phyloP scores from a whole-genome alignment of 2,888 invertebrate species.

The Xestobium rufovillosum region DNA sequence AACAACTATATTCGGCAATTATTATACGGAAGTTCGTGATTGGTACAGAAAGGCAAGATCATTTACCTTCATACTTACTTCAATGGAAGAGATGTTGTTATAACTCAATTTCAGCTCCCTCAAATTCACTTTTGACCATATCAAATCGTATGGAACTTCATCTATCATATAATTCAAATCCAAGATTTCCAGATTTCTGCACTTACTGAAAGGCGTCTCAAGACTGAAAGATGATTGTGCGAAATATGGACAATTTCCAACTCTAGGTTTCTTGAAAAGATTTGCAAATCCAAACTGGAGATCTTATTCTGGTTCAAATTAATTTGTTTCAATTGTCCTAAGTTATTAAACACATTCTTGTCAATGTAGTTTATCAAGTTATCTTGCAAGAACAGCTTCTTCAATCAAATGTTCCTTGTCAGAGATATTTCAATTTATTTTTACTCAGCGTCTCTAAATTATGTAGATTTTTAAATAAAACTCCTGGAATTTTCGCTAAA shows the following conservation, averaged over 20 bases:
- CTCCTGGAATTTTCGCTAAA: slow-evolving; percentile 50
- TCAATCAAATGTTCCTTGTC: slow-evolving; percentile 37
- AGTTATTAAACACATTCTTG: slow-evolving; percentile 50
- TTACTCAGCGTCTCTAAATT: slow-evolving; percentile 51
- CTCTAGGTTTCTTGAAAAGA: slow-evolving; percentile 30
- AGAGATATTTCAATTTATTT: slow-evolving; percentile 44
- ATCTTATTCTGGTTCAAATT: slow-evolving; percentile 60
- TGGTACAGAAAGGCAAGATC: too few relatives aligned
- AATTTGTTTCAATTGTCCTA: slow-evolving; percentile 51
- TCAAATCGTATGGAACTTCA: neutral
- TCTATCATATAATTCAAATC: slow-evolving; percentile 12
- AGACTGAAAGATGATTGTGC: slow-evolving; percentile 21
- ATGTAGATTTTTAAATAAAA: slow-evolving; percentile 53
- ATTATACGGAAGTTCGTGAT: too few relatives aligned
- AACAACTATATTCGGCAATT: too few relatives aligned
- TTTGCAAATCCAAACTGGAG: slow-evolving; percentile 51
- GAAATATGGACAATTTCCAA: slow-evolving; percentile 21
- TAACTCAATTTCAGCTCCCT: slow-evolving; percentile 46
- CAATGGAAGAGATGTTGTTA: slow-evolving; percentile 51
- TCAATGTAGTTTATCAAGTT: slow-evolving; percentile 42
- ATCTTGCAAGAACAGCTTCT: slow-evolving; percentile 30
- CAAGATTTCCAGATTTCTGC: slow-evolving; percentile 4
- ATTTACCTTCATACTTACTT: slow-evolving; percentile 49
- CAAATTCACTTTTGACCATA: slow-evolving; percentile 35
- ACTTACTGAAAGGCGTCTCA: neutral